Conservation (phyloP, 2,113 vertebrate species). For the Myotis brandtii region DNA sequence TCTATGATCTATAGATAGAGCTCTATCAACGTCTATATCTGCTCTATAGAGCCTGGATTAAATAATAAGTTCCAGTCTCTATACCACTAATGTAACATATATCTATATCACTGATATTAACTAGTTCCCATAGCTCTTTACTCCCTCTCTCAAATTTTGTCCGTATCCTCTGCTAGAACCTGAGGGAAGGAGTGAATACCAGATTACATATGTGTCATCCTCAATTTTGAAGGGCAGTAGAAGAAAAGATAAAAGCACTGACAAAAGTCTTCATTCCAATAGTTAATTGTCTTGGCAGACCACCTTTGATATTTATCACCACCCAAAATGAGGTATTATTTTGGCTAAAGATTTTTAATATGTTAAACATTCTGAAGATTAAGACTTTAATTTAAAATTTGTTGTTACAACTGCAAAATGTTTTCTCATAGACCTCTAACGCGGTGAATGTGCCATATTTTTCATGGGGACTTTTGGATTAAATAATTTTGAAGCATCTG, state of each 20-base stretch:
- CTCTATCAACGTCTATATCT: background rate
- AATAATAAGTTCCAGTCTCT: background rate
- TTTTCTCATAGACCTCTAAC: background rate
- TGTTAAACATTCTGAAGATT: background rate
- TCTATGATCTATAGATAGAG: background rate
- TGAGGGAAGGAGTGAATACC: background rate
- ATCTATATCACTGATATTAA: background rate
- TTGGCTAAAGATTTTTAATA: constrained; percentile 48
- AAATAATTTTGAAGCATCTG: background rate
- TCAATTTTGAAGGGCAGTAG: background rate
- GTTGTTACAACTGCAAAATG: background rate
- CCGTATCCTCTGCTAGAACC: background rate
- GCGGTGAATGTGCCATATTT: background rate
- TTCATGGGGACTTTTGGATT: background rate
- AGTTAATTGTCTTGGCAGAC: background rate
- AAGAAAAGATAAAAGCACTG: constrained; percentile 11
- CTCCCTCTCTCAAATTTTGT: background rate
- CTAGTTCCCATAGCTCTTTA: background rate
- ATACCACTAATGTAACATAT: background rate
- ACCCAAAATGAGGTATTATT: constrained; percentile 1
- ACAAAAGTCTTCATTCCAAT: background rate
- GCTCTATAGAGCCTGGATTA: background rate
- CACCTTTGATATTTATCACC: background rate
- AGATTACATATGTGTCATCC: background rate
- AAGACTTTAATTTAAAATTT: constrained; percentile 48